Base-by-base conservation (phyloP, 2,888 invertebrate genomes). In the Hoplodrina blanda region DNA sequence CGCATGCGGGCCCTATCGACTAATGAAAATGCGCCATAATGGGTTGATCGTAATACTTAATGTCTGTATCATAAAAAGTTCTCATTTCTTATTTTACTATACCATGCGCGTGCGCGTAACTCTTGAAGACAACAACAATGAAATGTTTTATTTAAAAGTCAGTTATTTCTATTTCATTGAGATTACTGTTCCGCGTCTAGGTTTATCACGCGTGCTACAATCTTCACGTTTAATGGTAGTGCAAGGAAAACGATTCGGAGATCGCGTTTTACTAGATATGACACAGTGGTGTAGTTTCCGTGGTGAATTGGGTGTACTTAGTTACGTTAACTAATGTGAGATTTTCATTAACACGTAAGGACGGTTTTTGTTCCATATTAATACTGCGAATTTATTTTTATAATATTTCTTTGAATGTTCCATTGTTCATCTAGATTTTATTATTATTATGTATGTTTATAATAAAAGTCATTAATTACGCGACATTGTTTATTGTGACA, bases 151-250 rank as follows among this genome's bases (percentile, higher is more conserved):
- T 81, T 78, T 73, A 79, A 65, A 82, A 82, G 60, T 25, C 8
- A 5, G 20, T n/a, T 74, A 62, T 79, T 90, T 92, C 91, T 90
- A 83, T 91, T 92, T 92, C 90, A 85, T 87, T 88, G 83, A 84
- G 82, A 72, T 80, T 82, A 89, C 85, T 89, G 83, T 89, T 90
- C 91, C 91, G 91, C 88, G 61, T 88, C 83, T 78, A n/a, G n/a
- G 50, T 7, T 62, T 69, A 79, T 73, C 86, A 84, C 85, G 86
- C 85, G 80, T 87, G 86, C 78, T 55, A 75, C 37, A 78, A 69
- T 81, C 82, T 83, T 78, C 75, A 80, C 79, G 57, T 84, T 81
- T 82, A 82, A 85, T 85, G 80, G 74, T 64, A 69, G 62, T 50
- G 71, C 57, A 70, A 79, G 83, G 81, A 79, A 84, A 79, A 74